Conservation (phyloP, 2,113 vertebrate genomes). For the Nettapus auritus region DNA sequence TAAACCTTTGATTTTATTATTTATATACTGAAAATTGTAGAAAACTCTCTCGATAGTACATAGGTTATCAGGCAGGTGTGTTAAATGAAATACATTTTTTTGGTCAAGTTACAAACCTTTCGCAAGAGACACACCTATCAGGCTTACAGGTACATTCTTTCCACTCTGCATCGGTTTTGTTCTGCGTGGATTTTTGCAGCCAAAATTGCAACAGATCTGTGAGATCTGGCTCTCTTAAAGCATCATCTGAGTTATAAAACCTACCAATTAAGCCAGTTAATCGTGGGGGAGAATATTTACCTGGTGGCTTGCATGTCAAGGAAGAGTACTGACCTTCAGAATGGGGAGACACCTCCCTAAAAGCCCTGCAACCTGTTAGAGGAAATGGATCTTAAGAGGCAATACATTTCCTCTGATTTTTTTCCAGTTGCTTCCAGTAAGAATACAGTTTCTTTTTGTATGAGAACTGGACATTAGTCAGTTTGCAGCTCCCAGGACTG, state of each 20-base stretch:
- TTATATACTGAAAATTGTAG: neutral
- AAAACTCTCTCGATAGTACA: neutral
- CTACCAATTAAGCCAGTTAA: neutral
- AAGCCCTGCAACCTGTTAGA: neutral
- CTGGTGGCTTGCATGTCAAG: fast-evolving
- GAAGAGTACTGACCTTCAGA: neutral
- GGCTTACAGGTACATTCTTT: neutral
- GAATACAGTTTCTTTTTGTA: neutral
- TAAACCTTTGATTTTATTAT: neutral
- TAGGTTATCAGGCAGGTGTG: neutral
- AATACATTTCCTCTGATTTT: neutral
- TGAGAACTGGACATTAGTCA: neutral
- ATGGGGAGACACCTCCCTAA: neutral
- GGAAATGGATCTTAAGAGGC: neutral
- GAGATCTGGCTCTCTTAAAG: neutral
- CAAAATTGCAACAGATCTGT: neutral
- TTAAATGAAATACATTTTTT: neutral
- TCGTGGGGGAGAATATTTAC: fast-evolving
- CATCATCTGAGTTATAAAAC: neutral
- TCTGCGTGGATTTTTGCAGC: neutral
- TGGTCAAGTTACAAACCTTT: neutral
- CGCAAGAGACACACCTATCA: neutral
- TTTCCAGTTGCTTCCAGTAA: neutral
- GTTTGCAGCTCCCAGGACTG: neutral
- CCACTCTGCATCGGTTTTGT: neutral